Evolutionary conservation across 2,797 vertebrate genomes (phyloP).

Genomic region (Xiphorhynchus erythropygius): DNA sequence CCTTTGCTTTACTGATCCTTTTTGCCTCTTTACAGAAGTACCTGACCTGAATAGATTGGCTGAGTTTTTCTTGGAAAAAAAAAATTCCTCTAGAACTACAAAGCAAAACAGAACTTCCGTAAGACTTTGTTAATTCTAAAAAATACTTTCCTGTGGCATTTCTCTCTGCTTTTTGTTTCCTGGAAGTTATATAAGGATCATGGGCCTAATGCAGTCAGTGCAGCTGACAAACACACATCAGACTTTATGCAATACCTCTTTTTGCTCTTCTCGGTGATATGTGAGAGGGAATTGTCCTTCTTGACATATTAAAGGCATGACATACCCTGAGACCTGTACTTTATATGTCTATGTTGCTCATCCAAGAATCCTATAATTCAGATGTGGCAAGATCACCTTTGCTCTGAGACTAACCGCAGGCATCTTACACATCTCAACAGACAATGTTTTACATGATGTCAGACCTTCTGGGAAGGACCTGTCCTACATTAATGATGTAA

Average conservation of each 20-base stretch:
- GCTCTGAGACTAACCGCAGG: not conserved
- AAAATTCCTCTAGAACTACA: not conserved
- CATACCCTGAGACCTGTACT: not conserved
- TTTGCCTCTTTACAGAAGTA: not conserved
- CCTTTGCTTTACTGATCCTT: not conserved
- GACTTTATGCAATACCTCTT: not conserved
- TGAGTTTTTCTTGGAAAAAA: not conserved
- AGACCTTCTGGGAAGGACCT: not conserved
- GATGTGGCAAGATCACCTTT: not conserved
- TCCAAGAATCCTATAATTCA: not conserved
- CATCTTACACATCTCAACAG: not conserved
- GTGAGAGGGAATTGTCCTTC: not conserved
- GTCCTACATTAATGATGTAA: not conserved
- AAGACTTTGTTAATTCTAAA: not conserved
- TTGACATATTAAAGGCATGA: not conserved
- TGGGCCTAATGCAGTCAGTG: not conserved
- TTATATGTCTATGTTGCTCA: not conserved
- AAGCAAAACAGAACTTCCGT: not conserved
- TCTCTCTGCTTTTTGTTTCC: not conserved
- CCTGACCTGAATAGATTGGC: not conserved
- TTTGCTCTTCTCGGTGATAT: not conserved
- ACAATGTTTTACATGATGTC: not conserved
- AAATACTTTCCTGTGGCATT: not conserved
- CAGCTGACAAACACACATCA: not conserved
- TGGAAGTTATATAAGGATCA: not conserved